Base-by-base conservation (phyloP, 2,797 vertebrate species). In the Gambusia yucatana region DNA sequence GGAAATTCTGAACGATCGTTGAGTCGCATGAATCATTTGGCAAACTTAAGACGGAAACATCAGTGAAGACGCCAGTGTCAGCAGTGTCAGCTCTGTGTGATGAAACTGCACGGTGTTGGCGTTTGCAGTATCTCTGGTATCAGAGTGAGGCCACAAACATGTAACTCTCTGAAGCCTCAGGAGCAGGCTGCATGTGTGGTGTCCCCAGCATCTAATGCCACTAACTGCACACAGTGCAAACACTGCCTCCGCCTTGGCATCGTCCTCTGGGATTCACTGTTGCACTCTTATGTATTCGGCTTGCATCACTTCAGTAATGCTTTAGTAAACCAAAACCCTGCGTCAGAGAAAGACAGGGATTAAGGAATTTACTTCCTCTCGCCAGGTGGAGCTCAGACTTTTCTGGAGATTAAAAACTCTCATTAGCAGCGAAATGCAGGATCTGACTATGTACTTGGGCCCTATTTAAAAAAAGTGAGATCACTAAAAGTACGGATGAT, bases 141-240 rank as follows among this genome's bases (percentile, higher is more conserved):
- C 88, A 86, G 86, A 67, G 82, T 59, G 84, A 89, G 88, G 85
- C 75, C 91, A 89, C 83, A 36, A 55, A 75, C 76, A 80, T 84
- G 86, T 71, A 89, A 89, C 75, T 91, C 88, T 87, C 91, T 70
- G 61, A 90, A 88, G 91, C 84, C 80, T 96, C 95, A 79, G 96
- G 96, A 91, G 97, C 94, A 77, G 94, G 88, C 82, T 97, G 95
- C 88, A 92, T 95, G 88, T 97, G 94, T 75, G 97, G 92, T 25
- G 96, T 95, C 91, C 97, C 96, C 55, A 96, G 95, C 88, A 98
- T 96, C 92, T 97, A 97, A 93, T 94, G 97, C 96, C 96, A 96
- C 84, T 96, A 96, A 92, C 89, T 96, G 84, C 97, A 97, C 95
- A 95, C 84, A 76, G 81, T 75, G 22, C 90, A 93, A 94, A 93